Evolutionary conservation across 2,113 vertebrate genomes (phyloP).

Genomic region (Nyctibius bracteatus): DNA sequence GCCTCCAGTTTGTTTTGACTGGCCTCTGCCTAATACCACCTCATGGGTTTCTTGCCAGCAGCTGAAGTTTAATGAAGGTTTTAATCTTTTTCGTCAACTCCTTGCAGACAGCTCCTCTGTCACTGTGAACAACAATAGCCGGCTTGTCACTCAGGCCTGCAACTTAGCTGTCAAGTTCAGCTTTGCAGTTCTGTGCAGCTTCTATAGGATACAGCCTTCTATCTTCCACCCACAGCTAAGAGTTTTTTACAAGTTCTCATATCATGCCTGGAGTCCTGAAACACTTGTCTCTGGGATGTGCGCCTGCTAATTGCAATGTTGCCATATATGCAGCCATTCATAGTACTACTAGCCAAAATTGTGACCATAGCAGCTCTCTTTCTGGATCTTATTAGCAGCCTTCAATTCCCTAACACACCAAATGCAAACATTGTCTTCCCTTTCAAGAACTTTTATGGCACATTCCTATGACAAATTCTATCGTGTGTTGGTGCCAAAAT

Average conservation of each 20-base stretch:
- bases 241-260: not conserved
- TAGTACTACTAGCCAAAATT: not conserved
- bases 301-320: not conserved
- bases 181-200: not conserved
- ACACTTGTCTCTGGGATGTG: not conserved
- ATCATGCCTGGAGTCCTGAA: not conserved
- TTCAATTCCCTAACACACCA: not conserved
- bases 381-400: not conserved
- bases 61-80: not conserved
- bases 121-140: not conserved
- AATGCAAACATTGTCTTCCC: not conserved
- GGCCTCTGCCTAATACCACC: not conserved
- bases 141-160: not conserved
- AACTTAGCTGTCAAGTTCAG: not conserved
- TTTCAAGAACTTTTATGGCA: not conserved
- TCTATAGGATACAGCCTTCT: not conserved
- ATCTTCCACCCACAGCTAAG: not conserved
- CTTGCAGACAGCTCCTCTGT: not conserved
- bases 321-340: not conserved
- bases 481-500: not conserved
- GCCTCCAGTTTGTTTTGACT: constrained; percentile 5
- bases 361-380: not conserved
- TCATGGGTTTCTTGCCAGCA: not conserved
- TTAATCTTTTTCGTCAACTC: not conserved
- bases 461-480: not conserved